Conservation (phyloP, 2,888 invertebrate species). For the Callyntrura guangdongensis region DNA sequence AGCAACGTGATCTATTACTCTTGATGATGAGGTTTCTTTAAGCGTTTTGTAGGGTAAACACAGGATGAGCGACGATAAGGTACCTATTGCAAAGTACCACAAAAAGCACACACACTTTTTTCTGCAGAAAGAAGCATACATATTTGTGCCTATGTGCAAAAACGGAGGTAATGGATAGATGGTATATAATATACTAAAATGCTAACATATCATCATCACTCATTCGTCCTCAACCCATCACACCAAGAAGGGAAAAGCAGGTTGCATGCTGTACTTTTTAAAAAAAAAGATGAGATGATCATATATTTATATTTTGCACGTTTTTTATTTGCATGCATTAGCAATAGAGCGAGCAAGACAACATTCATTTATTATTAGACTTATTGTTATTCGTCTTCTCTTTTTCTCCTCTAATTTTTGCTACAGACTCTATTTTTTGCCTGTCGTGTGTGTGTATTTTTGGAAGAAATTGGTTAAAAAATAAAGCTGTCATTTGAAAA, state of each 20-base stretch:
- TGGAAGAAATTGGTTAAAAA: constrained; percentile 36
- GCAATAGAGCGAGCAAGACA: constrained; percentile 52
- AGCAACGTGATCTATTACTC: constrained; percentile 68
- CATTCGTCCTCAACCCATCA: constrained; percentile 25
- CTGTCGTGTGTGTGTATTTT: constrained; percentile 22
- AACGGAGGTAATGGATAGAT: neutral
- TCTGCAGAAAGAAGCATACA: constrained; percentile 3
- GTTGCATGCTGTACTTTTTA: constrained; percentile 55
- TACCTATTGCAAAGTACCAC: neutral
- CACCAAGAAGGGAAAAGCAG: constrained; percentile 44
- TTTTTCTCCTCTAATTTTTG: constrained; percentile 3
- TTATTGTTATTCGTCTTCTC: constrained; percentile 25
- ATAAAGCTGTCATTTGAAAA: constrained; percentile 42
- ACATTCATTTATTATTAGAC: constrained; percentile 38
- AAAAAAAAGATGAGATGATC: constrained; percentile 20
- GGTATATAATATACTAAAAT: neutral
- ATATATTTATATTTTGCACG: constrained; percentile 45
- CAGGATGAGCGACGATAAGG: constrained; percentile 68
- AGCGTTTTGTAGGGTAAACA: constrained; percentile 74
- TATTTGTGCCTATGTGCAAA: neutral
- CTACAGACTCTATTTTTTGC: constrained; percentile 14
- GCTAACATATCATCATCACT: constrained; percentile 33
- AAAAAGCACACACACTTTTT: constrained; percentile 25
- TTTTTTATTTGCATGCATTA: constrained; percentile 60
- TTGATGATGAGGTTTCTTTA: constrained; percentile 59